Percentiles rank a stretch among this genome's conserved stretches.
phyloP scores from a whole-genome alignment of 2,113 vertebrate species.

The Phrynosoma blainvillii region DNA sequence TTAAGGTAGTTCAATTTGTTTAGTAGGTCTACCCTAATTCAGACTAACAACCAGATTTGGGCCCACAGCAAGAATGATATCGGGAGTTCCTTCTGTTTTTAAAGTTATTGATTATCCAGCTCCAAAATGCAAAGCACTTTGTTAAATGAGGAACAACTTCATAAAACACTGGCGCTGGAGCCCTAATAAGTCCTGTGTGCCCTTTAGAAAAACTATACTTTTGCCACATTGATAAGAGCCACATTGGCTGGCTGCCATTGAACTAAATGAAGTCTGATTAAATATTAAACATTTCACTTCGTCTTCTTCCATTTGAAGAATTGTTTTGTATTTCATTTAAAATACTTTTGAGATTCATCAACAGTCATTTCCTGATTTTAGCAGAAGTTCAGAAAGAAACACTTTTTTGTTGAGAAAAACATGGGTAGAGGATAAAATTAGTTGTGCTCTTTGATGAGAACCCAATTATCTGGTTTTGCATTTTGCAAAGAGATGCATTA shows the following conservation, averaged over 20 bases:
- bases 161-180: neutral
- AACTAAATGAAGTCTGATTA: conserved; percentile 3
- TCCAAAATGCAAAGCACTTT: neutral
- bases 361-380: too few relatives aligned
- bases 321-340: too few relatives aligned
- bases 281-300: neutral
- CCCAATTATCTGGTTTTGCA: too few relatives aligned
- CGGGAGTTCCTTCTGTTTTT: neutral
- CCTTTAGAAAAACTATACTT: neutral
- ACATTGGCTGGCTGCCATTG: neutral
- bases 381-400: too few relatives aligned
- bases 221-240: neutral
- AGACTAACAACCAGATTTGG: too few relatives aligned
- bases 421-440: too few relatives aligned
- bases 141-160: neutral
- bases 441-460: too few relatives aligned
- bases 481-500: neutral
- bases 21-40: too few relatives aligned
- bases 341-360: too few relatives aligned
- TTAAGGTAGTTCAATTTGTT: too few relatives aligned
- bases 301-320: too few relatives aligned
- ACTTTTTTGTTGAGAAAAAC: too few relatives aligned
- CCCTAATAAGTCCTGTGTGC: neutral
- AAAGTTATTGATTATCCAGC: neutral
- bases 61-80: neutral